Evolutionary conservation across 2,797 vertebrate genomes (phyloP).

Genomic region (Pantherophis alleghaniensis): DNA sequence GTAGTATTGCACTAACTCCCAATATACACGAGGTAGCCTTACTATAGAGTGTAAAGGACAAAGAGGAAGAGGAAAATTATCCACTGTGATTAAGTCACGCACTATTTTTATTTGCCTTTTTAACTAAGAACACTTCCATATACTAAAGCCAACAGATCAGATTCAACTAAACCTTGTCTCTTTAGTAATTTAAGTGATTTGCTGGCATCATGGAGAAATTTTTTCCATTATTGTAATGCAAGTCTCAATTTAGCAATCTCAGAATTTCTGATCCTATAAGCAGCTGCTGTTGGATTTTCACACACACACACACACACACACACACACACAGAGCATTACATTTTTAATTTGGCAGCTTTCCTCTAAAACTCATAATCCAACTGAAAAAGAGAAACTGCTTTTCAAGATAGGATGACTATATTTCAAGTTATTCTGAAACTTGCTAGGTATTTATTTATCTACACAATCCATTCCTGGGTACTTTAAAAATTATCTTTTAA

Average conservation of each 20-base stretch:
- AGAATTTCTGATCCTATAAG: constrained; percentile 35
- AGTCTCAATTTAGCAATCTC: constrained; percentile 31
- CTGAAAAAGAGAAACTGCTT: neutral
- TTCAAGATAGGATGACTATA: neutral
- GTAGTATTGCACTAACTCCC: neutral
- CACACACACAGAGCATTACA: neutral
- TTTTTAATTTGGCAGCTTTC: constrained; percentile 25
- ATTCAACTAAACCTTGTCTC: neutral
- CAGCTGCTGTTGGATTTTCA: constrained; percentile 31
- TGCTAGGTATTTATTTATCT: neutral
- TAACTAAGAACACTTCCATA: neutral
- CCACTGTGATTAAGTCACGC: neutral
- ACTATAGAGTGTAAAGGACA: neutral
- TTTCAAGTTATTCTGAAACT: neutral
- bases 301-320: neutral
- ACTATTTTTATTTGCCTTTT: neutral
- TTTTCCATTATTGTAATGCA: constrained; percentile 14
- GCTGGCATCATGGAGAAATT: constrained; percentile 10
- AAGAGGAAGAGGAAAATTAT: neutral
- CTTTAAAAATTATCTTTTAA: neutral
- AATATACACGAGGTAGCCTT: neutral
- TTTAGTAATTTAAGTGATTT: constrained; percentile 5
- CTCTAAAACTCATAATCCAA: neutral
- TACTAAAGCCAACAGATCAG: neutral
- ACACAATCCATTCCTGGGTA: neutral